Evolutionary conservation across 2,888 invertebrate genomes (phyloP), one percentile per base, ranked within the genome.

Genomic region (Lepetodrilus schrolli): DNA sequence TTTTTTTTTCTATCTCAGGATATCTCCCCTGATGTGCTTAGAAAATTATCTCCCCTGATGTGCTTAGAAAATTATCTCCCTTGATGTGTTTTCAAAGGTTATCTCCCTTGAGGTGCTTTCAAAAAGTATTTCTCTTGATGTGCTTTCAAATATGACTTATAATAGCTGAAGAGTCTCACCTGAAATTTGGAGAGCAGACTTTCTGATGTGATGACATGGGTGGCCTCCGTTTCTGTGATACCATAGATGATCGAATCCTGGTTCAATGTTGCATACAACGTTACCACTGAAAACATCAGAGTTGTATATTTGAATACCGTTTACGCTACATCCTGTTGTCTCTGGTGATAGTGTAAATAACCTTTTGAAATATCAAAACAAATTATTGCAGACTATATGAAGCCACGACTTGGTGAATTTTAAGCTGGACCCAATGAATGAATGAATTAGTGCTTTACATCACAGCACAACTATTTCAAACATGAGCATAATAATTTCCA

Each of bases 191-290:
- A 95, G 90, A 99, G 92, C 73, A 99, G 93, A 77, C 97, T 96
- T 90, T 95, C 95, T 36, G 96, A 95, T 20, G 99, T 99, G 89
- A 99, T 95, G 43, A 99, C 95, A 7, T 96, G 95, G 58, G 95
- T 94, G 0, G 96, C 97, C 90, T 98, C 97, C 0, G 99, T 97
- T 92, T 99, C 98, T 90, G 96, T 97, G 88, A 99, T 95, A 83
- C 98, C 98, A 91, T 98, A 98, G 4, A 95, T 94, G 77, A 99
- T 95, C 1, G 98, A 99, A 5, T 99, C 98, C 88, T 98, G 97
- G 38, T 98, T 98, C 13, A 99, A 92, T 0, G 98, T 99, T 1
- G 99, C 96, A 91, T 99, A 99, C 83, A 99, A 95, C 0, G 99
- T 99, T 1, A 98, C 98, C 88, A 99, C 95, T 93, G 92, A 74